A percentile compares a stretch with the other conserved stretches of the same genome.
Conservation (phyloP, 1,140 invertebrate genomes). For the Drosophila pseudoananassae region DNA sequence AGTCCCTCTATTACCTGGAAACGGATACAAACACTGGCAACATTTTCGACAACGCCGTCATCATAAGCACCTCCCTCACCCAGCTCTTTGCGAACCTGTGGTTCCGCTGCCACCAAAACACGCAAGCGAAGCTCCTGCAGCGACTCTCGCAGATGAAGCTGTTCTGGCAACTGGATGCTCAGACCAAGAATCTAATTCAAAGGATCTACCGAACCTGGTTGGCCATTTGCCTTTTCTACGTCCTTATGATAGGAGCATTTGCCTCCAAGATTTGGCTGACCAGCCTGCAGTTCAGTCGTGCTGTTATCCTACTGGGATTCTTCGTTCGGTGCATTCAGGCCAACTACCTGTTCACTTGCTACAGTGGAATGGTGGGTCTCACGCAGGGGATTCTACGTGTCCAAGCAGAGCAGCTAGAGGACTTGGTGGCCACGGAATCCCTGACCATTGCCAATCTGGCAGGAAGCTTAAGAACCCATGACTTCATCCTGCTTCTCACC, state of each 20-base stretch:
- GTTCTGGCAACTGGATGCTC: slow-evolving; percentile 5
- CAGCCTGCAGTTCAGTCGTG: neutral
- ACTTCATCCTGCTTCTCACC: slow-evolving; percentile 41
- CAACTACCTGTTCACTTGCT: slow-evolving; percentile 46
- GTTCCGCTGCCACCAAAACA: slow-evolving; percentile 40
- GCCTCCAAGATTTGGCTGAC: slow-evolving; percentile 2
- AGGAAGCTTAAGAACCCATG: slow-evolving; percentile 11
- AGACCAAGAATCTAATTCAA: neutral
- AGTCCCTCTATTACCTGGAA: slow-evolving; percentile 41
- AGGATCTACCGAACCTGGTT: slow-evolving; percentile 32
- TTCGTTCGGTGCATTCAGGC: slow-evolving; percentile 20
- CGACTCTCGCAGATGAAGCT: slow-evolving; percentile 9
- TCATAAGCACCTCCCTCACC: slow-evolving; percentile 18
- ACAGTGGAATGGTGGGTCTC: slow-evolving; percentile 31
- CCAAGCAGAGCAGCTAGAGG: slow-evolving; percentile 20
- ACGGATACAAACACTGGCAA: slow-evolving; percentile 26
- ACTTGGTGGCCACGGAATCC: neutral
- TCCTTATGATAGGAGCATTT: neutral
- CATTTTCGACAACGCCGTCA: slow-evolving; percentile 45
- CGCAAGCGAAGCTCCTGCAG: slow-evolving; percentile 23
- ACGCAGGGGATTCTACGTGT: slow-evolving; percentile 12
- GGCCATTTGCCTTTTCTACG: slow-evolving; percentile 5
- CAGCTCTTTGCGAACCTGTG: slow-evolving; percentile 52
- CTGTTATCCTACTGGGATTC: slow-evolving; percentile 28
- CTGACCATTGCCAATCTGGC: slow-evolving; percentile 13